Base-by-base conservation (phyloP, 2,888 invertebrate genomes). In the Philereme transversata region DNA sequence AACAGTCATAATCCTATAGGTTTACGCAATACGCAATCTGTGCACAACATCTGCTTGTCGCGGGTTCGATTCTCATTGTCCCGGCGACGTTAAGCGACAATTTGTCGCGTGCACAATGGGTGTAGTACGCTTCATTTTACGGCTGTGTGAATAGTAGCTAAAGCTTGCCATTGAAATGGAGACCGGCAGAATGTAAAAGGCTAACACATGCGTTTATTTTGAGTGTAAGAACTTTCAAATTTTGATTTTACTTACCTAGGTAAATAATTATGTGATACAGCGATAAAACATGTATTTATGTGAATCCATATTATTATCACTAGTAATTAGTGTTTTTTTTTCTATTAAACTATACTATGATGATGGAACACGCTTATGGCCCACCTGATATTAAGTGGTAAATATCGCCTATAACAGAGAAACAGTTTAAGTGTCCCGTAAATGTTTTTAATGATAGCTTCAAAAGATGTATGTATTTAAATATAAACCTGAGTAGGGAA, bases 31-130 rank as follows among this genome's bases (percentile, higher is more conserved):
- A 10, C 51, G 48, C 61, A 64, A 54, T 64, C 51, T 60, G 61
- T 45, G 46, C 22, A 9, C 33, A 47, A 50, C 67, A 67, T 61
- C 67, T 67, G 67, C 59, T 52, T 10, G 52, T 53, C 53, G 56
- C 40, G 58, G 51, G 60, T 59, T 61, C 57, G 60, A 59, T 65
- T 51, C 60, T 47, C 46, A 57, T 63, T 65, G 66, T 67, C 41
- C 44, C 41, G 45, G 40, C 40, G 50, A 52, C 43, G 50, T 52
- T 52, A 43, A 33, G 59, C 63, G 53, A 59, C 57, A 57, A 65
- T 59, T 68, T 65, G 63, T 65, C 63, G 65, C 58, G 47, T 57
- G n/a, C 56, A 22, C 47, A 58, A 53, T 62, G 47, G 50, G 46
- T 51, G 48, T 59, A 34, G 49, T 52, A 57, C 67, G 61, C 59